Evolutionary conservation across 2,797 vertebrate genomes (phyloP), one percentile per base, ranked within the genome.

Genomic region (Chelmon rostratus): DNA sequence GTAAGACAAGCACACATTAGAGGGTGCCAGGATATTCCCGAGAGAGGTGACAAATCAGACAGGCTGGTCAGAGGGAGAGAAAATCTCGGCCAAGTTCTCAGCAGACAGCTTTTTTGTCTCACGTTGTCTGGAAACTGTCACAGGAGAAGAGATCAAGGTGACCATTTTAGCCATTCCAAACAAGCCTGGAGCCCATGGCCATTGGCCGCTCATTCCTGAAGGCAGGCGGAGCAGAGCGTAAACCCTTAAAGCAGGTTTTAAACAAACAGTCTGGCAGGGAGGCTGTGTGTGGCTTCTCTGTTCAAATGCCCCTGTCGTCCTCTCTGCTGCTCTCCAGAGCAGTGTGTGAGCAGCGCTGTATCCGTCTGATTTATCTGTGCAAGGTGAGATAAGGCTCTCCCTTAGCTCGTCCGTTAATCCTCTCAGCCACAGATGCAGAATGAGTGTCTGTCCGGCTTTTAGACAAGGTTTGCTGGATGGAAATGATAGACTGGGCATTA

Each of bases 361-460:
- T 91, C 86, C 82, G 84, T 91, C 91, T 94, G 94, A 94, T 94
- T 93, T 93, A 93, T 93, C 87, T 86, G 86, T 91, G 91, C 77
- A 81, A 90, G 91, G 91, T 84, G 83, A 94, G 94, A 95, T 95
- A 96, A 95, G 90, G 86, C 86, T 68, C 77, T 77, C 84, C 67
- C 76, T 85, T 73, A 66, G 86, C 85, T 79, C 12, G 75, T 68
- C 85, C 81, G 81, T 28, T 95, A 96, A 95, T 95, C 93, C 92
- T 83, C 83, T 86, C 85, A 80, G 79, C 76, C 76, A 69, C 83
- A 79, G 82, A 88, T 79, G 81, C 82, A 91, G 89, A 89, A 86
- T 75, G 79, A 79, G 83, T 82, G 82, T 86, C 85, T 71, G 35
- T 84, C 73, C 59, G 13, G 50, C 73, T 57, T 59, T 71, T 67